Percentiles rank a stretch among this genome's conserved stretches.
phyloP scores from a whole-genome alignment of 2,113 vertebrate species.

The Benitochromis conjunctus region DNA sequence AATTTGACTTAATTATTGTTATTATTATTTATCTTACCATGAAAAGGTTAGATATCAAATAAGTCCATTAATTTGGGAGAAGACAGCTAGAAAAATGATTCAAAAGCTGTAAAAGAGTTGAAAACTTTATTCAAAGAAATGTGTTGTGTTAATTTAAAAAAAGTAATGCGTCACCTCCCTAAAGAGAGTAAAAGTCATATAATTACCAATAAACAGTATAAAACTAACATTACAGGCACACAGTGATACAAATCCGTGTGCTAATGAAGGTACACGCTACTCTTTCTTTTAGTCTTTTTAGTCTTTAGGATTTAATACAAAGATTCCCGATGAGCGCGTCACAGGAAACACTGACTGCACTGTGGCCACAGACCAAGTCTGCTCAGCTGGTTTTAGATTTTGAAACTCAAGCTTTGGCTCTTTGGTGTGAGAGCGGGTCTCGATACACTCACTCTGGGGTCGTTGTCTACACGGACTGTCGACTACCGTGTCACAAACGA shows the following conservation, averaged over 20 bases:
- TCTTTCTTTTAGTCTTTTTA: not conserved
- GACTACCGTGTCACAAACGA: not conserved
- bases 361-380: not conserved
- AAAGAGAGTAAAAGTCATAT: not conserved
- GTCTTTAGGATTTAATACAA: not conserved
- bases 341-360: not conserved
- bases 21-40: not conserved
- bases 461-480: not conserved
- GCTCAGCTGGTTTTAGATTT: not conserved
- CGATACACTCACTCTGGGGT: not conserved
- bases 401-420: not conserved
- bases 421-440: not conserved
- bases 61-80: not conserved
- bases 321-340: not conserved
- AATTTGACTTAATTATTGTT: not conserved
- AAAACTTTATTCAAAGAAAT: not conserved
- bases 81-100: not conserved
- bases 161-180: not conserved
- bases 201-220: not conserved
- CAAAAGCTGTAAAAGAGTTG: not conserved
- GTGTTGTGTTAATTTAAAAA: not conserved
- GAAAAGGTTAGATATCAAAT: not conserved
- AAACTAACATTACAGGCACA: not conserved
- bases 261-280: not conserved
- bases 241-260: not conserved